Percentiles rank a stretch among this genome's conserved stretches.
phyloP scores from a whole-genome alignment of 30 jellyfish, hydroid and myxozoan species.

The Pseudorhiza aurosa region DNA sequence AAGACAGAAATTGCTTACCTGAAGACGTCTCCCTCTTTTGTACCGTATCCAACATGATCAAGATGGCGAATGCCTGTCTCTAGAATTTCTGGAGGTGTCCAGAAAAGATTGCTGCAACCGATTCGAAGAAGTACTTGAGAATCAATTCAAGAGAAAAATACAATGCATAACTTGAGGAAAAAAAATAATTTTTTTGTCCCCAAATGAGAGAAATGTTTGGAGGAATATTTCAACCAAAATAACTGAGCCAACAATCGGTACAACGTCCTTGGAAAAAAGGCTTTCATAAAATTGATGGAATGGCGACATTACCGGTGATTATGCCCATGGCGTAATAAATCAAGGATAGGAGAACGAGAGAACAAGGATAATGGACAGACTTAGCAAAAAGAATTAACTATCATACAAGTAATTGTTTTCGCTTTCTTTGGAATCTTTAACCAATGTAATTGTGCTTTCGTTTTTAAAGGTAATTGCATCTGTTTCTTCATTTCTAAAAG shows the following conservation, averaged over 20 bases:
- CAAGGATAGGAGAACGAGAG: background rate
- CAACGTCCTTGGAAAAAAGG: too few relatives aligned
- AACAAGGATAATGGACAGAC: background rate
- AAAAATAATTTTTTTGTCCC: too few relatives aligned
- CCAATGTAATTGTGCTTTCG: background rate
- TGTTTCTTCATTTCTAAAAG: slow-evolving; percentile 54
- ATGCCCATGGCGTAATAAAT: background rate
- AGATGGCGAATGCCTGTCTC: slow-evolving; percentile 86
- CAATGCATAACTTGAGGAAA: too few relatives aligned
- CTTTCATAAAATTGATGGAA: background rate
- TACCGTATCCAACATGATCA: slow-evolving; percentile 97
- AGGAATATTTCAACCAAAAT: too few relatives aligned
- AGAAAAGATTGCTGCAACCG: slow-evolving; percentile 78
- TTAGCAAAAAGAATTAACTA: background rate
- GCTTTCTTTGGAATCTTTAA: background rate
- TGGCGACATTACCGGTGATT: background rate
- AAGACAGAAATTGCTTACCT: slow-evolving; percentile 49
- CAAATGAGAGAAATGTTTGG: too few relatives aligned
- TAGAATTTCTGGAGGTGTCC: slow-evolving; percentile 98
- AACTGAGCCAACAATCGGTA: too few relatives aligned
- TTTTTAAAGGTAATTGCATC: slow-evolving; percentile 51
- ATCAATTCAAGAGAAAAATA: too few relatives aligned
- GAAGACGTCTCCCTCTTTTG: slow-evolving; percentile 90
- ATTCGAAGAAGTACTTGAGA: too few relatives aligned
- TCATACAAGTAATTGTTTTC: slow-evolving; percentile 49